Conservation (phyloP, 1,140 invertebrate genomes). For the Achroia grisella region DNA sequence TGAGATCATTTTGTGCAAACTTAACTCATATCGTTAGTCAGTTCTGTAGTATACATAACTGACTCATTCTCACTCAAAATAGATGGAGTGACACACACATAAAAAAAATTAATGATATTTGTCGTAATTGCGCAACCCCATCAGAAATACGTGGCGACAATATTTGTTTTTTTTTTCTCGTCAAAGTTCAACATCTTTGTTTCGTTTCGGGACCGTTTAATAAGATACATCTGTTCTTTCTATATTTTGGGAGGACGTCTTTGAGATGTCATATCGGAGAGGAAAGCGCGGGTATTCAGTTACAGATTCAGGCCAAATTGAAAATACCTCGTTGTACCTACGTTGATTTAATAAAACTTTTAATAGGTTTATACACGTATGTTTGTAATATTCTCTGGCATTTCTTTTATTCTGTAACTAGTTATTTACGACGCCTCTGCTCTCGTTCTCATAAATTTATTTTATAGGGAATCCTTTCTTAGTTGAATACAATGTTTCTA, state of each 20-base stretch:
- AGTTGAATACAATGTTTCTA: too few species aligned
- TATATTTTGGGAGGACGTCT: slow-evolving; percentile 33
- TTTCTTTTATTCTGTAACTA: too few species aligned
- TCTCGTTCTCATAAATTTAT: too few species aligned
- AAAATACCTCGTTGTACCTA: neutral
- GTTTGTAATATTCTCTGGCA: too few species aligned
- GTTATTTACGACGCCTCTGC: too few species aligned
- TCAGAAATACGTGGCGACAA: neutral
- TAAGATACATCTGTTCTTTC: slow-evolving; percentile 35
- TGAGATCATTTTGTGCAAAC: slow-evolving; percentile 45
- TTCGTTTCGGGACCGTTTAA: slow-evolving; percentile 21
- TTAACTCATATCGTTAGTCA: slow-evolving; percentile 43
- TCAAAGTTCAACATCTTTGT: slow-evolving; percentile 15
- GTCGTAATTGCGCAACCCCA: slow-evolving; percentile 3
- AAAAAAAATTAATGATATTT: neutral
- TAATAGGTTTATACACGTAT: neutral
- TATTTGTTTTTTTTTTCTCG: slow-evolving; percentile 10
- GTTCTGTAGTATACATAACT: slow-evolving; percentile 42
- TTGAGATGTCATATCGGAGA: slow-evolving; percentile 26
- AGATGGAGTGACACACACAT: slow-evolving; percentile 33
- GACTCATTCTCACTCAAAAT: slow-evolving; percentile 51
- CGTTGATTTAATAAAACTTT: neutral
- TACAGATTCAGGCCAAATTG: slow-evolving; percentile 22
- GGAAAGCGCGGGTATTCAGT: slow-evolving; percentile 23
- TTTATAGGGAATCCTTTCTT: too few species aligned